phyloP scores from a whole-genome alignment of 2,888 invertebrate species.

The Chalcosyrphus nemorum region DNA sequence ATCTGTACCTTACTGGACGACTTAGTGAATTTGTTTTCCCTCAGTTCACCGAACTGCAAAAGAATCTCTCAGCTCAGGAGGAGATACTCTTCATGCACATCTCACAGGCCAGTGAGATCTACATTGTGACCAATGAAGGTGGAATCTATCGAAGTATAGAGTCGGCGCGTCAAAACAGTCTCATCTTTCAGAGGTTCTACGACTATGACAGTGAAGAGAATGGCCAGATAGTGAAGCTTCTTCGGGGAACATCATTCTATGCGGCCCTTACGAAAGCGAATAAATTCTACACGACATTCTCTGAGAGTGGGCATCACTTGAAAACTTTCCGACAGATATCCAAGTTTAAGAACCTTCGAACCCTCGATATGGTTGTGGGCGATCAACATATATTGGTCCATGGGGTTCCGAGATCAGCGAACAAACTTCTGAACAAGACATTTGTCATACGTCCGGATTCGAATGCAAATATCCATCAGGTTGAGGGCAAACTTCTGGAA shows the following conservation, averaged over 20 bases:
- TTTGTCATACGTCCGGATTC: slow-evolving; percentile 75
- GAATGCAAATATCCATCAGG: slow-evolving; percentile 51
- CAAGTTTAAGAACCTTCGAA: slow-evolving; percentile 80
- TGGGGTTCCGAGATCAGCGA: slow-evolving; percentile 78
- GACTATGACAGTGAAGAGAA: slow-evolving; percentile 82
- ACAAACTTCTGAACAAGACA: slow-evolving; percentile 76
- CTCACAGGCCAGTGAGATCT: slow-evolving; percentile 80
- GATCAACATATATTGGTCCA: slow-evolving; percentile 80
- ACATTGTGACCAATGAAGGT: slow-evolving; percentile 80
- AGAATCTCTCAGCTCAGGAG: slow-evolving; percentile 79
- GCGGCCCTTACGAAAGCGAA: slow-evolving; percentile 80
- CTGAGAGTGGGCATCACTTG: slow-evolving; percentile 81
- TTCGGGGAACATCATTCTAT: slow-evolving; percentile 80
- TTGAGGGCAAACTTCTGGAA: slow-evolving; percentile 21
- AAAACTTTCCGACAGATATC: slow-evolving; percentile 82
- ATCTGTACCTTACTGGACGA: slow-evolving; percentile 79
- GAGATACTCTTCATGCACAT: slow-evolving; percentile 80
- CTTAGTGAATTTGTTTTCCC: slow-evolving; percentile 80
- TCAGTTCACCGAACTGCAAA: slow-evolving; percentile 79
- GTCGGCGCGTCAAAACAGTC: slow-evolving; percentile 79
- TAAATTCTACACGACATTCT: slow-evolving; percentile 81
- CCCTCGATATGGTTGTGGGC: slow-evolving; percentile 80
- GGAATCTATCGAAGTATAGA: slow-evolving; percentile 80
- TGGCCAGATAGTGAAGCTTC: slow-evolving; percentile 80
- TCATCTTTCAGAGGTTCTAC: slow-evolving; percentile 81